Percentiles rank a stretch among this genome's conserved stretches.
These are phyloP conservation scores for Apteryx owenii DNA, from an alignment of 2,113 vertebrate species.

Conservation along the genomic window DNA sequence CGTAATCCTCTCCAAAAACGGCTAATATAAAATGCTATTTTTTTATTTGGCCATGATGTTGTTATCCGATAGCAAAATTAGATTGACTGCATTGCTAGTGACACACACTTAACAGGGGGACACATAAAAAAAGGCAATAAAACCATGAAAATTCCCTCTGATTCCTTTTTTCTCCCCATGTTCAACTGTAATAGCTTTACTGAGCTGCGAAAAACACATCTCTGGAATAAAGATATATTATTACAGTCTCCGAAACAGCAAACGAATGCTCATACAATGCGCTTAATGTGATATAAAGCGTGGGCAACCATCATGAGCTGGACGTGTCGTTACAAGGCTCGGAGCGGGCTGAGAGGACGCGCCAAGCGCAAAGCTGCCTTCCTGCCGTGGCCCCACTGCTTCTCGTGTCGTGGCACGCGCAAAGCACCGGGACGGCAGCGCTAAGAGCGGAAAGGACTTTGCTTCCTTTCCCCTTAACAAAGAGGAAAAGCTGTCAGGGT, in stretches of 20 bases:
- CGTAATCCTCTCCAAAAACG: slow-evolving; percentile 58
- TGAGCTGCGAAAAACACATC: neutral
- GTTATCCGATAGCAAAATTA: slow-evolving; percentile 3
- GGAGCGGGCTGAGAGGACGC: neutral
- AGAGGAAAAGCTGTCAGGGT: neutral
- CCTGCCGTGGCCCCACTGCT: rapidly evolving
- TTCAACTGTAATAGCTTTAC: slow-evolving; percentile 16
- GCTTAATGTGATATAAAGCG: neutral
- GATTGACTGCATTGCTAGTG: slow-evolving; percentile 22
- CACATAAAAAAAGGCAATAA: slow-evolving; percentile 17
- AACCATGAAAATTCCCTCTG: neutral
- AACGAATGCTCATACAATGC: neutral
- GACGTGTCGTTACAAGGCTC: neutral
- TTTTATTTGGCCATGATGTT: slow-evolving; percentile 13
- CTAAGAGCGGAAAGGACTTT: neutral
- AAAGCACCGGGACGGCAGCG: neutral
- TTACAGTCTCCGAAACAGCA: slow-evolving; percentile 2
- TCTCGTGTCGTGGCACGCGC: neutral
- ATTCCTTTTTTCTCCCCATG: neutral
- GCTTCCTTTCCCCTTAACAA: neutral
- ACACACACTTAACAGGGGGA: neutral
- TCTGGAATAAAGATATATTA: slow-evolving; percentile 33
- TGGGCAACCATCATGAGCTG: neutral
- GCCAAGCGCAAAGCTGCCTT: neutral
- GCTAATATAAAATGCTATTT: slow-evolving; percentile 38